Conservation (phyloP, 2,113 vertebrate species). For the Dermatemys mawii region DNA sequence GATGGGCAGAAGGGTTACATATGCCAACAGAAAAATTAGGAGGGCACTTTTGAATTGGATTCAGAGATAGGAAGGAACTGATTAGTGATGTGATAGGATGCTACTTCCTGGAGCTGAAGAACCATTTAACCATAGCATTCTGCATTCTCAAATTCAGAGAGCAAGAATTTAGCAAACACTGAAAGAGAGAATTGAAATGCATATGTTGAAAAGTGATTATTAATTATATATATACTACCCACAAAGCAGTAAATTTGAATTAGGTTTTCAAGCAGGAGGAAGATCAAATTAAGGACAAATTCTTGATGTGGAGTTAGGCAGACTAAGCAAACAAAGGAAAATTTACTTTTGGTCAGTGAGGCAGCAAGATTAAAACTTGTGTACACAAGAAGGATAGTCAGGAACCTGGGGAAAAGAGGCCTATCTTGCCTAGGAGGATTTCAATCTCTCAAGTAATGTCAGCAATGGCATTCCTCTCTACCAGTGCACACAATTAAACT, state of each 20-base stretch:
- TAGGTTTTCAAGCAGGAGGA: conserved; percentile 35
- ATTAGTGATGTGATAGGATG: neutral
- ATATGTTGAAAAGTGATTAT: conserved; percentile 16
- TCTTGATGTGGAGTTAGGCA: conserved; percentile 8
- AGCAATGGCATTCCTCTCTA: neutral
- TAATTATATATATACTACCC: neutral
- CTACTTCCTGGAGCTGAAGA: neutral
- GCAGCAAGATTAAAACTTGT: neutral
- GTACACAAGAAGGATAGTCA: neutral
- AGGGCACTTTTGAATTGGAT: neutral
- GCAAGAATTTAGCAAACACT: conserved; percentile 35
- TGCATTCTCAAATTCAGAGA: conserved; percentile 15
- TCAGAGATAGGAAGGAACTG: neutral
- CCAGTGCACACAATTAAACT: fast-evolving
- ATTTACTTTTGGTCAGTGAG: neutral
- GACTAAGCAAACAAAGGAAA: neutral
- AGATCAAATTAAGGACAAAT: neutral
- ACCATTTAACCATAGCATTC: neutral
- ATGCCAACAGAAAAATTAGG: neutral
- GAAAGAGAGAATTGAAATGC: neutral
- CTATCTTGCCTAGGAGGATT: neutral
- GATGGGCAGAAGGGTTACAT: too few species aligned
- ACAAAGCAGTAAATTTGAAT: conserved; percentile 17
- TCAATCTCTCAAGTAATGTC: neutral
- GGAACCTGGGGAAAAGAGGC: neutral